Base-by-base conservation (phyloP, 2,888 invertebrate species). In the Aphrophora alni region DNA sequence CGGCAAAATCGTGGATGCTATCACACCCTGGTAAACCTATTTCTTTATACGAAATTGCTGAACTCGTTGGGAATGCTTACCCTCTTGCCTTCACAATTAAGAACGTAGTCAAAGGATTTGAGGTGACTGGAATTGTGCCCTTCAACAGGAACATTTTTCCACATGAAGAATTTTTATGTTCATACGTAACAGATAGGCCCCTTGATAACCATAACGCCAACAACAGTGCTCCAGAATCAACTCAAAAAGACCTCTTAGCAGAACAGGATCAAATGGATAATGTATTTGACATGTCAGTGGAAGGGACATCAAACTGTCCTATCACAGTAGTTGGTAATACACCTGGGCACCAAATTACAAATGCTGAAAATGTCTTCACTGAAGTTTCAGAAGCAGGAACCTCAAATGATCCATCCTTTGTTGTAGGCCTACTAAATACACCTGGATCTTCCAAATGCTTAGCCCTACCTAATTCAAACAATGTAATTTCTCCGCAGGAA, bases 41-140 rank as follows among this genome's bases (percentile, higher is more conserved):
- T 38, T 85, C 85, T 70, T 83, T n/a, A 59, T 82, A 79, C 75
- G 84, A 86, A 83, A 81, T 86, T 25, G 82, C 74, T 78, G 26
- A 81, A 76, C 17, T 71, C 17, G 7, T 69, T 21, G n/a, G 17
- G 1, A 10, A 5, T 3, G 71, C 85, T 21, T 86, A 81, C 82
- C 70, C 82, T 24, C 83, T 82, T 81, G 84, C 85, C 24, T 84
- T 84, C 59, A 82, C 80, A 27, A 81, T 86, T 72, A 38, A 81
- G 72, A 86, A 85, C 26, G 85, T 85, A 51, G 82, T 85, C 77
- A 85, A 85, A 10, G 27, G 28, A 10, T 88, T 87, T 85, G 80
- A 82, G 75, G 85, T 84, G 75, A 82, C 86, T 24, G 87, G 86
- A 33, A 81, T 87, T 75, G 7, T 3, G 2, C 71, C 87, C 24